A percentile compares a stretch with the other conserved stretches of the same genome.
These are phyloP conservation scores for Sinelater perroti DNA, from an alignment of 2,888 invertebrate species.

Conservation along the genomic window DNA sequence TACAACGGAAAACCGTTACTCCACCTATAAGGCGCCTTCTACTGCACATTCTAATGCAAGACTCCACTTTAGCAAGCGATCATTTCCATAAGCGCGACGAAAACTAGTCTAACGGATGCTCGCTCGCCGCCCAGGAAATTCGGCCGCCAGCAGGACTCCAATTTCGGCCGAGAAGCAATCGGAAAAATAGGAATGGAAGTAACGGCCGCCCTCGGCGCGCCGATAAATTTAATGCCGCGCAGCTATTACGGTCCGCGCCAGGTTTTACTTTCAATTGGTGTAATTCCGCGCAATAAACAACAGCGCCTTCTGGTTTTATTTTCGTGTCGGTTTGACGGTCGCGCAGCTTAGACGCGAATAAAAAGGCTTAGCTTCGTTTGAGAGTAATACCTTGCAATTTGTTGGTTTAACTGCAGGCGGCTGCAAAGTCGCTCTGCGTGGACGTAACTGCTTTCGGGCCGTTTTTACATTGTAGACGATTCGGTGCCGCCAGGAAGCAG, in stretches of 20 bases:
- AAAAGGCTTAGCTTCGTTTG: conserved; percentile 3
- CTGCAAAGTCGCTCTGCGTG: too few relatives aligned
- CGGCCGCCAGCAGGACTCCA: conserved; percentile 3
- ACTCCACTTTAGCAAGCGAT: conserved; percentile 19
- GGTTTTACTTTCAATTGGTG: conserved; percentile 14
- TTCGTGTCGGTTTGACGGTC: not conserved
- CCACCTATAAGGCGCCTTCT: conserved; percentile 27
- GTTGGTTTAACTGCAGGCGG: conserved; percentile 12
- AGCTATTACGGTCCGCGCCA: conserved; percentile 6
- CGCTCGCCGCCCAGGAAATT: too few relatives aligned
- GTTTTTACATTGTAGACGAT: too few relatives aligned
- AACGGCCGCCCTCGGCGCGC: conserved; percentile 1
- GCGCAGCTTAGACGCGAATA: not conserved
- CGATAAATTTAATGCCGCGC: not conserved
- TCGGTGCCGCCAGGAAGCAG: too few relatives aligned
- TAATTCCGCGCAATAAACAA: not conserved
- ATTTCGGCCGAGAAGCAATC: conserved; percentile 2
- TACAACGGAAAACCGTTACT: conserved; percentile 28
- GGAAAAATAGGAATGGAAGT: not conserved
- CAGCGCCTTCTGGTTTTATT: conserved; percentile 8
- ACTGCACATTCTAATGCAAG: conserved; percentile 17
- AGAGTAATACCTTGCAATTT: conserved; percentile 14
- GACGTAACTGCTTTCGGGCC: too few relatives aligned
- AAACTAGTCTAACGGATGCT: not conserved
- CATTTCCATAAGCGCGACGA: too few relatives aligned